A percentile compares a stretch with the other conserved stretches of the same genome.
Evolutionary conservation across 2,888 invertebrate species (phyloP).

Genomic region (Cataglyphis cursor): DNA sequence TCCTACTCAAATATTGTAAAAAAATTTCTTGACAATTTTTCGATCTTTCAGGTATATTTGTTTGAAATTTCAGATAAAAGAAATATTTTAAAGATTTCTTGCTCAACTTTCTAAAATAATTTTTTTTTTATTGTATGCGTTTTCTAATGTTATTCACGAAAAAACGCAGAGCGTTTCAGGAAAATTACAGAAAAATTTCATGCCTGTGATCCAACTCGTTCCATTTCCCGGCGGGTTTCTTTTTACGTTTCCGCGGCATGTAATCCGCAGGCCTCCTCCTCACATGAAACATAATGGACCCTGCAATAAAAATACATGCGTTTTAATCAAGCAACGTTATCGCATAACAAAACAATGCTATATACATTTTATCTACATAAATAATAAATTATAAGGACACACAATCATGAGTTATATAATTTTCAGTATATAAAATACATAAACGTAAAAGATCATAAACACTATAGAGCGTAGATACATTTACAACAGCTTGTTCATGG

Average conservation of each 20-base stretch:
- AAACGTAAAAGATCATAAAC: background rate
- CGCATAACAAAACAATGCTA: background rate
- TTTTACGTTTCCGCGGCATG: slow-evolving; percentile 95
- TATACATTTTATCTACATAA: background rate
- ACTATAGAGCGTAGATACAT: background rate
- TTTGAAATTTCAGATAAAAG: too few species aligned
- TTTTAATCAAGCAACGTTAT: slow-evolving; percentile 9
- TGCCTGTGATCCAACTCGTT: slow-evolving; percentile 86
- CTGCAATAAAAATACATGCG: slow-evolving; percentile 86
- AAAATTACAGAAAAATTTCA: background rate
- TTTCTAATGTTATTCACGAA: too few species aligned
- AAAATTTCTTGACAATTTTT: too few species aligned
- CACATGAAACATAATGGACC: slow-evolving; percentile 99
- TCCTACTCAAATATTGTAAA: too few species aligned
- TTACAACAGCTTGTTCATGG: background rate
- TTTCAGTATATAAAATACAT: background rate
- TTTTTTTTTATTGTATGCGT: too few species aligned
- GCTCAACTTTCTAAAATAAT: too few species aligned
- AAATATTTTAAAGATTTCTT: too few species aligned
- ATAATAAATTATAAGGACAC: background rate
- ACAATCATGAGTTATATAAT: background rate
- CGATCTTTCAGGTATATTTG: too few species aligned
- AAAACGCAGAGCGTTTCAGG: too few species aligned
- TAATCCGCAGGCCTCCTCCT: slow-evolving; percentile 96
- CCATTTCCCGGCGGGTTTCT: slow-evolving; percentile 90